These are phyloP conservation scores for Actinernus sp. DNA, from an alignment of 92 coral and sea anemone genomes.

Conservation along the genomic window DNA sequence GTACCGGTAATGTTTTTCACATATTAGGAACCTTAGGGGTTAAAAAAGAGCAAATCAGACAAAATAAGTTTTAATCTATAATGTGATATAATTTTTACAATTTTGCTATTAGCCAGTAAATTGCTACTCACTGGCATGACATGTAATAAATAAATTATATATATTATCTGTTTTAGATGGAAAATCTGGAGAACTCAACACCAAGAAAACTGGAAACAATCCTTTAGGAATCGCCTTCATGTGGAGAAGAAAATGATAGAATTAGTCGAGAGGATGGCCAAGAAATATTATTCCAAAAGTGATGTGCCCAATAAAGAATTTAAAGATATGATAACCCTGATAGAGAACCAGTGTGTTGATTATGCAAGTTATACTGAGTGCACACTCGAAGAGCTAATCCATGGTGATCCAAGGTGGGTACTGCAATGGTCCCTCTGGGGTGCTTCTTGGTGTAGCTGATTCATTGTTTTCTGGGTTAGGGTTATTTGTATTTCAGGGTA, in stretches of 20 bases:
- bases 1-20: too few species aligned
- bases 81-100: too few species aligned
- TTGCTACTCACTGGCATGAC: too few species aligned
- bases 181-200: conserved; percentile 58
- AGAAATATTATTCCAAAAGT: conserved; percentile 55
- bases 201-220: conserved; percentile 52
- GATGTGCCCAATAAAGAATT: conserved; percentile 63
- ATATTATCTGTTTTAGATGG: conserved; percentile 71
- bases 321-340: conserved; percentile 18
- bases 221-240: conserved; percentile 60
- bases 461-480: too few species aligned
- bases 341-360: conserved; percentile 9
- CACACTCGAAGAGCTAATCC: conserved; percentile 36
- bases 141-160: too few species aligned
- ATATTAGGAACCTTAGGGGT: too few species aligned
- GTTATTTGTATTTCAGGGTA: too few species aligned
- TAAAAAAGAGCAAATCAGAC: too few species aligned
- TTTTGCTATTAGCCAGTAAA: too few species aligned
- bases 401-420: conserved; percentile 58
- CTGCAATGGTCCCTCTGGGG: neutral
- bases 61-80: too few species aligned
- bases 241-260: conserved; percentile 38
- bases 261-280: conserved; percentile 46
- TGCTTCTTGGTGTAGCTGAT: too few species aligned
- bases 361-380: conserved; percentile 18